phyloP scores from a whole-genome alignment of 1,140 invertebrate species.

The Drosophila pseudoananassae region DNA sequence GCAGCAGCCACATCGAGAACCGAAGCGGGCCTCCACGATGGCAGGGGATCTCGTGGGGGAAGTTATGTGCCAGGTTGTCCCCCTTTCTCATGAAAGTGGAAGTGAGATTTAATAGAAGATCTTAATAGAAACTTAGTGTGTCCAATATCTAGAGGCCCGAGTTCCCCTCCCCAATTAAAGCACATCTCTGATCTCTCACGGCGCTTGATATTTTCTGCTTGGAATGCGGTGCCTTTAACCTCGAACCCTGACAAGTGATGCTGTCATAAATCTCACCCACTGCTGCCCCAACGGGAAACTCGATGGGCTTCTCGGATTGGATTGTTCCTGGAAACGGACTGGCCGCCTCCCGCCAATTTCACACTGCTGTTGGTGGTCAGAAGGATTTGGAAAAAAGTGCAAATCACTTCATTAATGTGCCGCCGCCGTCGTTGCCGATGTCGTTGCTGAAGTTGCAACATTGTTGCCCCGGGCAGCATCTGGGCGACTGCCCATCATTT shows the following conservation, averaged over 20 bases:
- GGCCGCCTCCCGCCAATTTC: not conserved
- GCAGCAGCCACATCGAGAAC: not conserved
- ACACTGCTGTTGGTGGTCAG: constrained; percentile 58
- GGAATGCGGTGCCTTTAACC: not conserved
- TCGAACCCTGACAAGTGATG: constrained; percentile 59
- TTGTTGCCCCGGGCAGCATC: constrained; percentile 60
- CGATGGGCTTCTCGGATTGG: constrained; percentile 31
- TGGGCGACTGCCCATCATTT: constrained; percentile 69
- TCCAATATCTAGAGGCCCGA: not conserved
- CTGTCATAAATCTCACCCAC: constrained; percentile 80
- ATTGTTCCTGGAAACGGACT: constrained; percentile 63
- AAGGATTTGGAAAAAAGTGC: constrained; percentile 66
- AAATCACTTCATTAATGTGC: constrained; percentile 80
- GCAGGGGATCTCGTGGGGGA: constrained; percentile 25
- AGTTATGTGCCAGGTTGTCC: constrained; percentile 59
- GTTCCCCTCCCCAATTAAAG: constrained; percentile 55
- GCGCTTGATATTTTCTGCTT: constrained; percentile 1
- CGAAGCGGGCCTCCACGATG: not conserved
- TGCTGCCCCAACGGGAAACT: constrained; percentile 13
- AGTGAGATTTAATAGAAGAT: not conserved
- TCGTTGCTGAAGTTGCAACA: constrained; percentile 42
- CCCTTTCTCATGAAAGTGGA: constrained; percentile 27
- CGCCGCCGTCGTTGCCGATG: constrained; percentile 14
- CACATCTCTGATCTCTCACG: constrained; percentile 6
- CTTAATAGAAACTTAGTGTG: too few relatives aligned